A percentile compares a stretch with the other conserved stretches of the same genome.
Conservation (phyloP, 2,888 invertebrate species). For the Cabera pusaria region DNA sequence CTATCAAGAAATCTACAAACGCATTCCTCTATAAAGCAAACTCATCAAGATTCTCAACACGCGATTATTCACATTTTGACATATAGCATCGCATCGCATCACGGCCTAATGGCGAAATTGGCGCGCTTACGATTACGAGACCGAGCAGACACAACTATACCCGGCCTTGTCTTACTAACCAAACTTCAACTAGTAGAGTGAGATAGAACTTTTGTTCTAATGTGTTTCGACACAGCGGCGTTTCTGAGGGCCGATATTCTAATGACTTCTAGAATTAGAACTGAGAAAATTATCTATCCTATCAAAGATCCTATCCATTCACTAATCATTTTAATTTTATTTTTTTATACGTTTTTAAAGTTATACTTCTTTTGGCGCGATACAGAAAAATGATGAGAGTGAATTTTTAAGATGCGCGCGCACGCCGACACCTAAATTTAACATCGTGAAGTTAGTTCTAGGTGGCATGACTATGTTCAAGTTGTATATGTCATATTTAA, state of each 20-base stretch:
- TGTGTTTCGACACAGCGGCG: constrained; percentile 7
- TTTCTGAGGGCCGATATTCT: constrained; percentile 5
- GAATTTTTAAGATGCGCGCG: too few species aligned
- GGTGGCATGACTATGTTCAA: too few species aligned
- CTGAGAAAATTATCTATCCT: too few species aligned
- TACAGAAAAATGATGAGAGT: too few species aligned
- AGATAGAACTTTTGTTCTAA: constrained; percentile 8
- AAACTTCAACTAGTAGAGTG: constrained; percentile 26
- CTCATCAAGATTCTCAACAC: constrained; percentile 21
- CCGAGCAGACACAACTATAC: constrained; percentile 24
- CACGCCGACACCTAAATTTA: too few species aligned
- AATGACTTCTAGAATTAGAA: too few species aligned
- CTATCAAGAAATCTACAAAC: constrained; percentile 4
- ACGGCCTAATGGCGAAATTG: constrained; percentile 35
- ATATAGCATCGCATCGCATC: constrained; percentile 24
- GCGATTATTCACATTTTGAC: constrained; percentile 29
- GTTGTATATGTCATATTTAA: too few species aligned
- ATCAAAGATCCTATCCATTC: too few species aligned
- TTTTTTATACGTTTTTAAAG: too few species aligned
- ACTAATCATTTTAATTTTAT: too few species aligned
- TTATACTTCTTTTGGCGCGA: too few species aligned
- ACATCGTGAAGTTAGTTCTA: too few species aligned
- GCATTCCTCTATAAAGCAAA: constrained; percentile 1
- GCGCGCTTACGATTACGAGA: constrained; percentile 31
- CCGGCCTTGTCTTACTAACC: constrained; percentile 26